A percentile compares a stretch with the other conserved stretches of the same genome.
Evolutionary conservation across 2,888 invertebrate species (phyloP).

Genomic region (Agrotis clavis): DNA sequence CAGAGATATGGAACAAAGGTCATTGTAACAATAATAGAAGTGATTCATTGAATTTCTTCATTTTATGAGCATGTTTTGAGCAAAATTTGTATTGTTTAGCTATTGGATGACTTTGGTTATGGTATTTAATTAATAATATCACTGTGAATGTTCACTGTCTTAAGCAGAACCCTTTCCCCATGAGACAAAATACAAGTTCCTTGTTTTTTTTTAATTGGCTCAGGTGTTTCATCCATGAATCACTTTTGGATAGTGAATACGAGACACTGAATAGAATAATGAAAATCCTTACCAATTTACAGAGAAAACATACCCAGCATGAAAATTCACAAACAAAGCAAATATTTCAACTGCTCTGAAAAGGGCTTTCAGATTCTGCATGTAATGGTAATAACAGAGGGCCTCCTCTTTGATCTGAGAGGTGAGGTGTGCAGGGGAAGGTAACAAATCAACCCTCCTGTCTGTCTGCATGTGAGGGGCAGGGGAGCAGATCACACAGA

Average conservation of each 20-base stretch:
- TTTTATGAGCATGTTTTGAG: conserved; percentile 8
- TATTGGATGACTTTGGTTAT: background rate
- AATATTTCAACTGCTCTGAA: background rate
- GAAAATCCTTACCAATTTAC: conserved; percentile 31
- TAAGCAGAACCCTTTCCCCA: background rate
- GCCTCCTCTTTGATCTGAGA: conserved; percentile 9
- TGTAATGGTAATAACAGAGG: conserved; percentile 15
- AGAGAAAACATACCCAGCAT: background rate
- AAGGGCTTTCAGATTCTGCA: conserved; percentile 6
- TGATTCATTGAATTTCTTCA: conserved; percentile 50
- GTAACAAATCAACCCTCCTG: conserved; percentile 48
- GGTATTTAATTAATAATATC: background rate
- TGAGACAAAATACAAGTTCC: background rate
- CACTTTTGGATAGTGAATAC: background rate
- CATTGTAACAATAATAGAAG: conserved; percentile 39
- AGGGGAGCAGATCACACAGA: conserved; percentile 14
- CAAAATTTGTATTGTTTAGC: background rate
- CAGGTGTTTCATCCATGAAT: background rate
- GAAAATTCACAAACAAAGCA: background rate
- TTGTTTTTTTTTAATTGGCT: background rate
- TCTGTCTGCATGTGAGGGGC: conserved; percentile 28
- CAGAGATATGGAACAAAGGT: conserved; percentile 58
- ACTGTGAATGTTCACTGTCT: background rate
- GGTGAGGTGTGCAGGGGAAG: conserved; percentile 33
- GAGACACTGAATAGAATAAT: background rate